These are phyloP conservation scores for Trachelus stipa DNA, from an alignment of 2,888 invertebrate genomes.

Conservation along the genomic window DNA sequence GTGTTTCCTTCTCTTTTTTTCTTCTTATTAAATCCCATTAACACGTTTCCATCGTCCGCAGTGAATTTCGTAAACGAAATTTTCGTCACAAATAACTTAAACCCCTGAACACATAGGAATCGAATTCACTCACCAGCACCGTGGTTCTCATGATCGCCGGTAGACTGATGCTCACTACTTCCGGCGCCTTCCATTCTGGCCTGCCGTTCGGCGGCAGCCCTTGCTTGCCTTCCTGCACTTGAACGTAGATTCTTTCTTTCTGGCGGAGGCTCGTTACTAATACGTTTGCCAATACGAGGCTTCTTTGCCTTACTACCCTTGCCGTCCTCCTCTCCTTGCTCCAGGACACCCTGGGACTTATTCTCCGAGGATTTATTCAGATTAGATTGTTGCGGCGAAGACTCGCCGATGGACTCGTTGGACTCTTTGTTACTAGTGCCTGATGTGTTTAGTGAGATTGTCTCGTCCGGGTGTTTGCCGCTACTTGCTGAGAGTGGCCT, in stretches of 20 bases:
- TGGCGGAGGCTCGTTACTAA: constrained; percentile 69
- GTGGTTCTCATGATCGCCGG: constrained; percentile 44
- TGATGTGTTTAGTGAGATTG: constrained; percentile 32
- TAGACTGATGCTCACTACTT: constrained; percentile 56
- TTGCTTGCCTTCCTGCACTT: constrained; percentile 80
- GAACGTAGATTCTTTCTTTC: constrained; percentile 75
- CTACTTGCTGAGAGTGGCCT: constrained; percentile 11
- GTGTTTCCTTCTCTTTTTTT: too few species aligned
- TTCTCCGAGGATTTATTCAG: constrained; percentile 24
- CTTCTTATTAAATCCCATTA: too few species aligned
- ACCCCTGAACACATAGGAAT: constrained; percentile 8
- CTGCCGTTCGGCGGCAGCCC: constrained; percentile 68
- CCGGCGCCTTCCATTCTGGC: constrained; percentile 66
- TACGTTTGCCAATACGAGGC: constrained; percentile 66
- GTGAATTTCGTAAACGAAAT: too few species aligned
- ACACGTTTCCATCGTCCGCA: too few species aligned
- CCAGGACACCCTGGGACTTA: constrained; percentile 29
- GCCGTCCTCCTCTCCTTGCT: constrained; percentile 47
- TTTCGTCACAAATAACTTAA: too few species aligned
- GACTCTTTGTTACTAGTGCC: constrained; percentile 37
- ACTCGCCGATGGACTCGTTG: constrained; percentile 7
- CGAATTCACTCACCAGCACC: constrained; percentile 45
- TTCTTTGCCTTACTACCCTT: constrained; percentile 58
- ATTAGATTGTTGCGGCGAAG: neutral
- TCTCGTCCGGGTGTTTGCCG: constrained; percentile 22